Evolutionary conservation across 2,797 vertebrate species (phyloP), one percentile per base, ranked within the genome.

Genomic region (Simalia tracyae): DNA sequence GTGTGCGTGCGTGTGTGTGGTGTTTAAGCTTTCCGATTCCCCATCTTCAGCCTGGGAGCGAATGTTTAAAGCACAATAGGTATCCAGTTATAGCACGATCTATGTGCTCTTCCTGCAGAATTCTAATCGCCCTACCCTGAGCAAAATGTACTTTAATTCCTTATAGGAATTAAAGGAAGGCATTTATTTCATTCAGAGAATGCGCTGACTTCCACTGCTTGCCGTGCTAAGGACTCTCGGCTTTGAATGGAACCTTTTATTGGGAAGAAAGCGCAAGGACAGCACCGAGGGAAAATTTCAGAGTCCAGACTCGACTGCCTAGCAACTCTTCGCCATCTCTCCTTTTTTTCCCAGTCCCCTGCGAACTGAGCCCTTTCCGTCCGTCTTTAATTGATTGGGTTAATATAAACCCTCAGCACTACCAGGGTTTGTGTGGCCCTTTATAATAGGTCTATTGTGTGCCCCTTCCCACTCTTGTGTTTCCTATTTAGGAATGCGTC

Each of bases 171-270:
- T 94, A 96, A 97, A 97, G 96, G 95, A 95, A 96, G 96, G 96
- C 97, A 96, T 96, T 98, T 97, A 97, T 96, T 97, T 96, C 96
- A 96, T 97, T 97, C 97, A 97, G 96, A 96, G 97, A 96, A 96
- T 91, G 94, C 96, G 95, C 96, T 97, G 97, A 97, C 97, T 98
- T 97, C 96, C 95, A 96, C 88, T 93, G 93, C 96, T 92, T 94
- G 95, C 60, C 90, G 91, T 86, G 94, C 95, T 93, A 94, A 94
- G 95, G 93, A 95, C 95, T 94, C 94, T 95, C 84, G 81, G 95
- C 96, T 97, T 96, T 98, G 97, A 98, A 98, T 98, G 96, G 95
- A 94, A 95, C 94, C 97, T 97, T 98, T 98, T 96, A 98, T 97
- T 96, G 95, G 96, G 96, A 97, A 97, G 97, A 97, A 97, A 97